phyloP scores from a whole-genome alignment of 2,888 invertebrate genomes.

The Melinopterus prodromus region DNA sequence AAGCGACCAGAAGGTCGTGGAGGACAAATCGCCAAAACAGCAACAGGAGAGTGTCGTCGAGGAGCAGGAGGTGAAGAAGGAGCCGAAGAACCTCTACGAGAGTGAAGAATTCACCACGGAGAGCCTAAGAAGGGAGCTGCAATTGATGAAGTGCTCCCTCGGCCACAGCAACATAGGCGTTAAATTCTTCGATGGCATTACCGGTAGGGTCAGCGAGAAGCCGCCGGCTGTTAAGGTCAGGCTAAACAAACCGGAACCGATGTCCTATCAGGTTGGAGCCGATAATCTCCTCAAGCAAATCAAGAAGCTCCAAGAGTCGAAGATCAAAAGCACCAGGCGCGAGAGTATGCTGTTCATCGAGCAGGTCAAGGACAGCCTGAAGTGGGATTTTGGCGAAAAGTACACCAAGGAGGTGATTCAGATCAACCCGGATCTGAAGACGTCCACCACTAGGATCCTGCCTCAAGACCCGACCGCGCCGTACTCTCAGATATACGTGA shows the following conservation, averaged over 20 bases:
- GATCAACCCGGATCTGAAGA: conserved; percentile 16
- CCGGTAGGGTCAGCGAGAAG: background rate
- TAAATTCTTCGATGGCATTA: background rate
- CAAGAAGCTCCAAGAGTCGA: conserved; percentile 8
- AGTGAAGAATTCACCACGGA: background rate
- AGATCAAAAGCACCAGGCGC: conserved; percentile 5
- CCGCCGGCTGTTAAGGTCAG: background rate
- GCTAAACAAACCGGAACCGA: background rate
- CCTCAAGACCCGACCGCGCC: conserved; percentile 5
- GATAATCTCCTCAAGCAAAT: background rate
- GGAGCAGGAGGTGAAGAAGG: conserved; percentile 5
- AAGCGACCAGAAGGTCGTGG: background rate
- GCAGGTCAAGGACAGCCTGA: conserved; percentile 1
- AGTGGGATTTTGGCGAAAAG: conserved; percentile 13
- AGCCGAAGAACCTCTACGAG: background rate
- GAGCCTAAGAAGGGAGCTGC: background rate
- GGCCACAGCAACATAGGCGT: background rate
- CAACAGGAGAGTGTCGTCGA: background rate
- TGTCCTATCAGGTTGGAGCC: conserved; percentile 8
- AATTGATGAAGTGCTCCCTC: background rate
- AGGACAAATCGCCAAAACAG: background rate
- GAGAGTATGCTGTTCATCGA: conserved; percentile 7
- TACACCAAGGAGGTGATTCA: conserved; percentile 17
- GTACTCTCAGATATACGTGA: conserved; percentile 9
- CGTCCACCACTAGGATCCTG: conserved; percentile 8